A percentile compares a stretch with the other conserved stretches of the same genome.
Evolutionary conservation across 1,140 invertebrate genomes (phyloP).

Genomic region (Archivesica marissinica): DNA sequence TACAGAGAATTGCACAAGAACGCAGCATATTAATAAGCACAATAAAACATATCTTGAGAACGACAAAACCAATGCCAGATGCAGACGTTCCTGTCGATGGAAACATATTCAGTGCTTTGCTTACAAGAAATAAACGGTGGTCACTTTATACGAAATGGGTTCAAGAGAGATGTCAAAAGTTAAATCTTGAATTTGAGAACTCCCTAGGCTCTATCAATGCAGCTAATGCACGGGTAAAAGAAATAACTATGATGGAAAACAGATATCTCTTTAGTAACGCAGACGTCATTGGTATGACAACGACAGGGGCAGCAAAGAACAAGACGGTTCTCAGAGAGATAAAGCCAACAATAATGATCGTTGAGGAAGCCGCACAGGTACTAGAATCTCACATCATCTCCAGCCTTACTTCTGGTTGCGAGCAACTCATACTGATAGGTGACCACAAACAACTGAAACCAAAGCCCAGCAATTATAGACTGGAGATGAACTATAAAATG

Average conservation of each 20-base stretch:
- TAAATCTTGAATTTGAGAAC: conserved; percentile 65
- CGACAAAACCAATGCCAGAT: neutral
- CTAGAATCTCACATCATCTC: conserved; percentile 81
- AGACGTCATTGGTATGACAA: conserved; percentile 82
- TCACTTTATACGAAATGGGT: conserved; percentile 80
- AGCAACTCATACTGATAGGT: conserved; percentile 94
- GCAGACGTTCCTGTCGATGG: neutral
- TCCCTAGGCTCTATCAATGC: conserved; percentile 56
- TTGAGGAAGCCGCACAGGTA: conserved; percentile 83
- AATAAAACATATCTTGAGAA: neutral
- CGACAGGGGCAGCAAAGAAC: conserved; percentile 80
- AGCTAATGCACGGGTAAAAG: conserved; percentile 59
- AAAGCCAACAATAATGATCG: conserved; percentile 78
- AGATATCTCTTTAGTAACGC: conserved; percentile 75
- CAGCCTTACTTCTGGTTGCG: conserved; percentile 87
- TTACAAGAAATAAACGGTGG: conserved; percentile 62
- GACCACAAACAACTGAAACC: conserved; percentile 87
- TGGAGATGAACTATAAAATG: conserved; percentile 82
- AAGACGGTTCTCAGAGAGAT: conserved; percentile 71
- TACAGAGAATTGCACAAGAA: neutral
- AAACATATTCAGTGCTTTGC: neutral
- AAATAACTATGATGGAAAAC: conserved; percentile 70
- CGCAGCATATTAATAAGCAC: neutral
- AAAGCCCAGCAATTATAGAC: conserved; percentile 80
- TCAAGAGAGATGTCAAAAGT: conserved; percentile 72